A percentile compares a stretch with the other conserved stretches of the same genome.
Conservation (phyloP, 2,888 invertebrate genomes). For the Melieria crassipennis region DNA sequence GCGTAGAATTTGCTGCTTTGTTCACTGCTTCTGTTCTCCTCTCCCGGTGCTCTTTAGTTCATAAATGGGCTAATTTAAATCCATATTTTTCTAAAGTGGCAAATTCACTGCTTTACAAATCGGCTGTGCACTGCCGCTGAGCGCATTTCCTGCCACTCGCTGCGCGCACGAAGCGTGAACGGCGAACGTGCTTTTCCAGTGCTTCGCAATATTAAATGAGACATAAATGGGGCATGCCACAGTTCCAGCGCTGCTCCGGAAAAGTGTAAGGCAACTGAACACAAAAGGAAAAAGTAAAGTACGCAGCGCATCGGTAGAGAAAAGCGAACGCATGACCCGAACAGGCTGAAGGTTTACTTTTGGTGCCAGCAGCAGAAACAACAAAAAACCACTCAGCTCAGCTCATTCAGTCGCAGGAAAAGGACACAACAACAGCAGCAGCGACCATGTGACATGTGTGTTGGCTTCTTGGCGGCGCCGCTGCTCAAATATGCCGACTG, state of each 20-base stretch:
- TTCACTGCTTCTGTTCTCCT: too few relatives aligned
- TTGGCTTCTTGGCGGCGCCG: too few relatives aligned
- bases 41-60: too few relatives aligned
- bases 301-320: too few relatives aligned
- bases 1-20: too few relatives aligned
- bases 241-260: slow-evolving; percentile 2
- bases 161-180: neutral
- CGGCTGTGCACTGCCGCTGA: slow-evolving; percentile 19
- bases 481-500: too few relatives aligned
- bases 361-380: neutral
- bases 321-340: too few relatives aligned
- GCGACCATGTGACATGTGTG: neutral
- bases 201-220: slow-evolving; percentile 21
- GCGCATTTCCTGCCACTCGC: slow-evolving; percentile 23
- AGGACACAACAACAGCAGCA: neutral
- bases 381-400: neutral
- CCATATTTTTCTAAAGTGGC: too few relatives aligned
- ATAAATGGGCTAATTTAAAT: too few relatives aligned
- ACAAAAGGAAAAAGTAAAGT: neutral
- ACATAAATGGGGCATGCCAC: slow-evolving; percentile 34
- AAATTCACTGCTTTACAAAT: too few relatives aligned
- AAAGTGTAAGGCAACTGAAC: neutral
- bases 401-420: neutral
- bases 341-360: too few relatives aligned
- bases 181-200: slow-evolving; percentile 30